Conservation (phyloP, 2,113 vertebrate species). For the Pyxicephalus adspersus region DNA sequence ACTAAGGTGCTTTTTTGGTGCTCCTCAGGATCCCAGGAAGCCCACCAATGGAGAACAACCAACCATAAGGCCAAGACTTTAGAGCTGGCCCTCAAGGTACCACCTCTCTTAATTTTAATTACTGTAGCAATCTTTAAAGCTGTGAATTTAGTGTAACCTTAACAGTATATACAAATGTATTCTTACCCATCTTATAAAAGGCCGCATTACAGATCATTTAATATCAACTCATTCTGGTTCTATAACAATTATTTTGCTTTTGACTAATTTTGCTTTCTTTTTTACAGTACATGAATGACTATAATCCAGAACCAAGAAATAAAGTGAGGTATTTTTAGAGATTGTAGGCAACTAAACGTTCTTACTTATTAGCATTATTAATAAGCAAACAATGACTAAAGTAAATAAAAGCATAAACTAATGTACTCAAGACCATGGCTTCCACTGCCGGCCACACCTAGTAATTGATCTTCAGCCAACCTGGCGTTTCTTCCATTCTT, state of each 20-base stretch:
- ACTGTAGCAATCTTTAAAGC: too few relatives aligned
- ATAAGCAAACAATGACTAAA: slow-evolving; percentile 26
- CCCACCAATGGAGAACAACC: too few relatives aligned
- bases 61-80: too few relatives aligned
- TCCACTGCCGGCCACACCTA: slow-evolving; percentile 33
- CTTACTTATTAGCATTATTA: slow-evolving; percentile 4
- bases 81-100: too few relatives aligned
- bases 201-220: too few relatives aligned
- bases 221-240: not conserved
- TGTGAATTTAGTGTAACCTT: too few relatives aligned
- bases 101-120: too few relatives aligned
- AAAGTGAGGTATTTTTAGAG: not conserved
- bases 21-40: too few relatives aligned
- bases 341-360: not conserved
- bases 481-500: not conserved
- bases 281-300: slow-evolving; percentile 2
- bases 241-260: not conserved
- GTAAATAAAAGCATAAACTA: slow-evolving; percentile 22
- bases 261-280: not conserved
- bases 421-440: slow-evolving; percentile 28
- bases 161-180: too few relatives aligned
- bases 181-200: too few relatives aligned
- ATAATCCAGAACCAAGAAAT: not conserved
- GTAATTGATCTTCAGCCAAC: slow-evolving; percentile 7
- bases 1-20: too few relatives aligned